Conservation (phyloP, 2,797 vertebrate genomes). For the Vipera ursinii region DNA sequence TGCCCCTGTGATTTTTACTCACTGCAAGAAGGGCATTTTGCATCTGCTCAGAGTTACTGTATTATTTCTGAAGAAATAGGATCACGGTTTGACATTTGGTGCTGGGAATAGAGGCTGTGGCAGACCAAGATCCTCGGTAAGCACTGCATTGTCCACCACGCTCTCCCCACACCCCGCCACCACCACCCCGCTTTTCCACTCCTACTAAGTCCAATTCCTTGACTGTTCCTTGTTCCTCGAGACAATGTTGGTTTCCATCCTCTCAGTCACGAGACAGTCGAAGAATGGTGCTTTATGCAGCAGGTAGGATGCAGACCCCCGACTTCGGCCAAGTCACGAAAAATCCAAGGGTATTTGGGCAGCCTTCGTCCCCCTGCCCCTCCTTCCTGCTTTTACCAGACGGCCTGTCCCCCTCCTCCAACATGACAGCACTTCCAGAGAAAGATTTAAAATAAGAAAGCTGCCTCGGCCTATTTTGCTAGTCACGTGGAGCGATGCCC, state of each 20-base stretch:
- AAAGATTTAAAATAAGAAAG: background rate
- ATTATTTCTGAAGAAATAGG: too few relatives aligned
- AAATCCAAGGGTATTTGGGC: background rate
- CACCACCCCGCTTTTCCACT: too few relatives aligned
- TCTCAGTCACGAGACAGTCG: background rate
- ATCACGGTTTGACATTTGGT: background rate
- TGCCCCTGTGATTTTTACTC: background rate
- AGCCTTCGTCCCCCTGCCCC: too few relatives aligned
- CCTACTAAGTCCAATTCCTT: background rate
- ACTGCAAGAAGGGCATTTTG: background rate
- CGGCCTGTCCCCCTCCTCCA: background rate
- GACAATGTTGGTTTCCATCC: background rate
- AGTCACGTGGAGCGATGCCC: background rate
- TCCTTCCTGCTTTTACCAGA: background rate
- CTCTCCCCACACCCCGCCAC: background rate
- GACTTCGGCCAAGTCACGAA: background rate
- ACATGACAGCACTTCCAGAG: background rate
- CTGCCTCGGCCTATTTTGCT: too few relatives aligned
- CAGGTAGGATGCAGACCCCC: background rate
- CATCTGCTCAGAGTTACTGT: background rate
- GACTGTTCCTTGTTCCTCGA: background rate
- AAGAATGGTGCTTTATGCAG: background rate
- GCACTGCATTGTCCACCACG: background rate
- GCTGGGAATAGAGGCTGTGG: background rate
- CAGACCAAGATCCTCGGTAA: background rate